Conservation (phyloP, 2,888 invertebrate species). For the Hoplodrina blanda region DNA sequence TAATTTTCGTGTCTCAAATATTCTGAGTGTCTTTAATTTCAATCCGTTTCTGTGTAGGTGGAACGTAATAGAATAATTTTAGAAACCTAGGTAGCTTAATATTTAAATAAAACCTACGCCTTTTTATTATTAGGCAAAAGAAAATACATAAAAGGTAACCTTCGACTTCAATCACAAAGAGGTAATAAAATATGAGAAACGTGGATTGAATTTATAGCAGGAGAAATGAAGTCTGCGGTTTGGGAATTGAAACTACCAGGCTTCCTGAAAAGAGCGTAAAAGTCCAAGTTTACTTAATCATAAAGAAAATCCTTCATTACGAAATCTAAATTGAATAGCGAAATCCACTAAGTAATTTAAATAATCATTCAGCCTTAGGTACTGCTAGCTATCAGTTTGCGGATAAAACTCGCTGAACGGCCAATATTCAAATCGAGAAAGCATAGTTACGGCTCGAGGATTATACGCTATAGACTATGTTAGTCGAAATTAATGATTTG, state of each 20-base stretch:
- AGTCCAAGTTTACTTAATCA: conserved; percentile 32
- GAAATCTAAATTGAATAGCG: conserved; percentile 49
- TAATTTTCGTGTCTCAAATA: not conserved
- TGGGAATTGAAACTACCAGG: conserved; percentile 40
- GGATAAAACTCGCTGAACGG: conserved; percentile 45
- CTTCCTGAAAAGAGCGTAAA: conserved; percentile 10
- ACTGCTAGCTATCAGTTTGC: conserved; percentile 31
- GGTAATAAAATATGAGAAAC: conserved; percentile 57
- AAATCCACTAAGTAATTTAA: conserved; percentile 44
- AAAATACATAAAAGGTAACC: conserved; percentile 56
- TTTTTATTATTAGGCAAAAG: conserved; percentile 35
- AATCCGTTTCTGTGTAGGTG: conserved; percentile 17
- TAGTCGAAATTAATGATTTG: conserved; percentile 66
- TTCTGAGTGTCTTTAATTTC: not conserved
- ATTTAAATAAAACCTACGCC: conserved; percentile 32
- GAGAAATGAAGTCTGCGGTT: conserved; percentile 50
- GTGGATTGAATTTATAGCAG: conserved; percentile 55
- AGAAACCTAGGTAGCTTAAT: conserved; percentile 1
- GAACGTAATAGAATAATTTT: conserved; percentile 16
- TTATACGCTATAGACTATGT: conserved; percentile 56
- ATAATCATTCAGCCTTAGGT: conserved; percentile 38
- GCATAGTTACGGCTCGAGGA: conserved; percentile 50
- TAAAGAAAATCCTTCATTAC: conserved; percentile 39
- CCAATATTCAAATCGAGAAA: conserved; percentile 59
- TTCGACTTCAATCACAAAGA: conserved; percentile 60